Conservation (phyloP, 2,888 invertebrate genomes). For the Synanthedon myopaeformis region DNA sequence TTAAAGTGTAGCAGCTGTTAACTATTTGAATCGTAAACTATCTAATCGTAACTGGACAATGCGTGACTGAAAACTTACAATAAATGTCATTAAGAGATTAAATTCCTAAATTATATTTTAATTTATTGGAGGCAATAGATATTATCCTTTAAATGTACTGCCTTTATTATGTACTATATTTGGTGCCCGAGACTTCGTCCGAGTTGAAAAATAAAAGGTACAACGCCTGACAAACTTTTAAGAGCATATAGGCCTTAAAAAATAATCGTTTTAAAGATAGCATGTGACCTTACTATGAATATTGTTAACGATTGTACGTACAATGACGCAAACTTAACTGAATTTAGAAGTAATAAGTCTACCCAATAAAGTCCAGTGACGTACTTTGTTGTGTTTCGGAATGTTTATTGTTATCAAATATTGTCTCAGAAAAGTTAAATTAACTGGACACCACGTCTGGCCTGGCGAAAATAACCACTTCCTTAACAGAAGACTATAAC, state of each 20-base stretch:
- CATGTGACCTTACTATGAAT: no score
- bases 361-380: background rate
- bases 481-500: no score
- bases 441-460: no score
- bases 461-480: no score
- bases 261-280: background rate
- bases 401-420: slow-evolving; percentile 7
- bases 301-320: background rate
- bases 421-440: background rate
- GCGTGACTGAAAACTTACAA: background rate
- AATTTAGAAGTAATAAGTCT: background rate
- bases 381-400: slow-evolving; percentile 1
- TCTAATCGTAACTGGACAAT: background rate
- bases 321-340: background rate
- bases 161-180: no score
- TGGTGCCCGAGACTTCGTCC: no score
- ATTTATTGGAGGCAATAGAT: no score
- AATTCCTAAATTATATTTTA: background rate
- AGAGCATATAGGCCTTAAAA: background rate
- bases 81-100: background rate
- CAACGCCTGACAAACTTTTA: no score
- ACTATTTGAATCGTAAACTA: no score
- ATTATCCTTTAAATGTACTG: no score
- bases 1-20: no score
- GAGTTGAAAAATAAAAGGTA: no score